These are phyloP conservation scores for Caenorhabditis wallacei DNA, from an alignment of 2,888 invertebrate species.

Conservation along the genomic window DNA sequence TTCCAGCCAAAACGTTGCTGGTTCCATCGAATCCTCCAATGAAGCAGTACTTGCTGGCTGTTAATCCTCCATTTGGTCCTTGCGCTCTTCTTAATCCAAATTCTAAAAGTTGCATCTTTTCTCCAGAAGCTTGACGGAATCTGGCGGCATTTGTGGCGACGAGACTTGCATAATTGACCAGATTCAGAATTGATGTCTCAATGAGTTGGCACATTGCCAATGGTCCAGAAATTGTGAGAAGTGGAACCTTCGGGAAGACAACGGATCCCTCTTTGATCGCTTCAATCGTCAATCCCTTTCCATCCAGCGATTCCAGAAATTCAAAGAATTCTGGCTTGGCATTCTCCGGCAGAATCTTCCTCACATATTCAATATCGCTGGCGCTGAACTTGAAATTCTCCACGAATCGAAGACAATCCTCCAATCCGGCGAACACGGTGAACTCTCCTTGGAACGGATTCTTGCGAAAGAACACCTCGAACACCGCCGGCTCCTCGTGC, in stretches of 20 bases:
- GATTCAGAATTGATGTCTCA: slow-evolving; percentile 95
- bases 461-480: slow-evolving; percentile 96
- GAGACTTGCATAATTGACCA: slow-evolving; percentile 89
- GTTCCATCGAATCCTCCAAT: slow-evolving; percentile 98
- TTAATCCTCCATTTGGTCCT: slow-evolving; percentile 97
- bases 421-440: slow-evolving; percentile 97
- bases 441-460: slow-evolving; percentile 89
- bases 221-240: slow-evolving; percentile 95
- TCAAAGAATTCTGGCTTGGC: slow-evolving; percentile 93
- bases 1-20: slow-evolving; percentile 97
- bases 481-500: slow-evolving; percentile 92
- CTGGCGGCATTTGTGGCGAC: slow-evolving; percentile 98
- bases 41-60: slow-evolving; percentile 98
- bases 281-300: slow-evolving; percentile 91
- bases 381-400: slow-evolving; percentile 94
- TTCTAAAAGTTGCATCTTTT: slow-evolving; percentile 92
- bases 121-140: slow-evolving; percentile 93
- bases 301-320: slow-evolving; percentile 90
- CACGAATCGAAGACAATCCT: slow-evolving; percentile 95
- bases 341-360: slow-evolving; percentile 89
- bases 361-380: slow-evolving; percentile 94
- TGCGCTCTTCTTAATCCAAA: slow-evolving; percentile 97
- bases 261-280: slow-evolving; percentile 90
- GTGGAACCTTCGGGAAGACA: slow-evolving; percentile 86
- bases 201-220: slow-evolving; percentile 95